Evolutionary conservation across 2,888 invertebrate genomes (phyloP), one percentile per base, ranked within the genome.

Genomic region (Thera obeliscata): DNA sequence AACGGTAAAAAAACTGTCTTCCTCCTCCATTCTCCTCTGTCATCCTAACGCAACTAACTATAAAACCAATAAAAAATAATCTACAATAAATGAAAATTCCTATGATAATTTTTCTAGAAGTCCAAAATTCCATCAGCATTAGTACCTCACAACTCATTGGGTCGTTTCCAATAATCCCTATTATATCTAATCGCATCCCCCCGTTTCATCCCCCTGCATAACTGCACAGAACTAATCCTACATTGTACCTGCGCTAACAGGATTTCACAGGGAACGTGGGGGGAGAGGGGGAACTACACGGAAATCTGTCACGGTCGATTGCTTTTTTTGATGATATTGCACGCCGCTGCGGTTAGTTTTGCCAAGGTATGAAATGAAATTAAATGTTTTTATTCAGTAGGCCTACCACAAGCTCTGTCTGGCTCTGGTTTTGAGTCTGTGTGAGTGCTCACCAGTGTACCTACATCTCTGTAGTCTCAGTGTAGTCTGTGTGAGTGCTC

Each of bases 171-270:
- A 55, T 71, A 77, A 78, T 78, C 77, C 74, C 70, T 69, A 76
- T 77, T 76, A 77, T 66, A 74, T 73, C 71, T 78, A 77, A 79
- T 76, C 76, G 74, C 71, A 72, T 73, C 56, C 41, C 35, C 41
- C 41, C 36, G 36, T 75, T 74, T 72, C 66, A 35, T 69, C 71
- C 67, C 68, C 67, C 68, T 73, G 80, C 80, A 81, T 81, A 80
- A 71, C 80, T 83, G 81, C 79, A 81, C 76, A 74, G 61, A 60
- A 74, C 71, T 83, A 84, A 84, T 83, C 84, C 81, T 64, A 71
- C 71, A 70, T 76, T 71, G 71, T 85, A 84, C 85, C 84, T 86
- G 86, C 73, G 74, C 74, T 77, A 77, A 77, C 75, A 71, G 75
- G 77, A 78, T 79, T 76, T 43, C 58, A 64, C 46, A 43, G 75